phyloP scores from a whole-genome alignment of 2,888 invertebrate genomes.

The Leptura quadrifasciata region DNA sequence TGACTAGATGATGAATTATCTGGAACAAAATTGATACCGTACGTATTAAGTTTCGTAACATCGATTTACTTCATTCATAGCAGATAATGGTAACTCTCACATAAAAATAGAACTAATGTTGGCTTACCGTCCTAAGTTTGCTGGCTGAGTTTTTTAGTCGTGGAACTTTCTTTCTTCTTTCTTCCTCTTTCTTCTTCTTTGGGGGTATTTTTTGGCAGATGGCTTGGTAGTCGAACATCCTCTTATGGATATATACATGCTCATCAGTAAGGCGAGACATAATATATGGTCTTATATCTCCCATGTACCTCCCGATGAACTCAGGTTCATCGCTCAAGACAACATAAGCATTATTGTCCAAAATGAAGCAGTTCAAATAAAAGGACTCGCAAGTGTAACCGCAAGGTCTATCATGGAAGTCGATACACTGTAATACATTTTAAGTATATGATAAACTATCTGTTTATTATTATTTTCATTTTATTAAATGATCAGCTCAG shows the following conservation, averaged over 20 bases:
- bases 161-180: no score
- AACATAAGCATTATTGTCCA: conserved; percentile 94
- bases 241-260: conserved; percentile 83
- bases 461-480: no score
- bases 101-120: not conserved
- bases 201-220: conserved; percentile 81
- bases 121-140: conserved; percentile 22
- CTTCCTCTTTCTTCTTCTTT: conserved; percentile 39
- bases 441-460: not conserved
- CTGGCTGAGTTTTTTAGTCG: conserved; percentile 54
- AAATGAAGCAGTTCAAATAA: conserved; percentile 86
- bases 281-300: conserved; percentile 82
- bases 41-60: no score
- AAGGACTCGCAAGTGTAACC: conserved; percentile 76
- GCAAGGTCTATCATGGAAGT: conserved; percentile 26
- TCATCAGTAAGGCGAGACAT: conserved; percentile 85
- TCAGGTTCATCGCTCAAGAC: conserved; percentile 83
- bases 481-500: no score
- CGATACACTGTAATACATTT: conserved; percentile 11
- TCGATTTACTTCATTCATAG: no score
- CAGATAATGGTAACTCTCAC: no score
- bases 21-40: conserved; percentile 48
- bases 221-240: conserved; percentile 90
- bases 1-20: conserved; percentile 69
- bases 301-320: conserved; percentile 83